Percentiles rank a stretch among this genome's conserved stretches.
Evolutionary conservation across 2,888 invertebrate species (phyloP).

Genomic region (Tachina grossa): DNA sequence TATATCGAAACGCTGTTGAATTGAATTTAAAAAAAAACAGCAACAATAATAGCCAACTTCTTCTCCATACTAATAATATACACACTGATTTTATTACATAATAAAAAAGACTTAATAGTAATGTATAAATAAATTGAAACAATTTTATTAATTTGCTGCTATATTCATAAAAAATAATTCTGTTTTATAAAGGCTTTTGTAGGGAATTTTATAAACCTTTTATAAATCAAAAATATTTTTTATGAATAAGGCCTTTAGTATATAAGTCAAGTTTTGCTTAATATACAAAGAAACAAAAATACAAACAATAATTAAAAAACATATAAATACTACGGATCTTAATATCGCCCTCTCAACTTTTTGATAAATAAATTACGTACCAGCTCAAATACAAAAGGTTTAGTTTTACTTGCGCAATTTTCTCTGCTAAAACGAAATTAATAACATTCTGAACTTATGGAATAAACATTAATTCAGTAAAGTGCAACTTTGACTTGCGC

Average conservation of each 20-base stretch:
- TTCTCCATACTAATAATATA: background rate
- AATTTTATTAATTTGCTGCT: constrained; percentile 23
- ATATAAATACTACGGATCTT: background rate
- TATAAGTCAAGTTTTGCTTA: constrained; percentile 22
- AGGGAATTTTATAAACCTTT: no score
- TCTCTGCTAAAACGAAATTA: background rate
- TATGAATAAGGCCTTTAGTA: constrained; percentile 2
- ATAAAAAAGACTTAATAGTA: background rate
- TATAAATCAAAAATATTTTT: no score
- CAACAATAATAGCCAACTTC: constrained; percentile 5
- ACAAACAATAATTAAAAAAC: constrained; percentile 3
- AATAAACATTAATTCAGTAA: no score
- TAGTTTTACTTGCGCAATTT: background rate
- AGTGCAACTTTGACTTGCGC: no score
- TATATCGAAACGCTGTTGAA: constrained; percentile 22
- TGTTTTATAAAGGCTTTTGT: no score
- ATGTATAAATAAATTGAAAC: constrained; percentile 26
- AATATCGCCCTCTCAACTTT: background rate
- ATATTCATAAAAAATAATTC: no score
- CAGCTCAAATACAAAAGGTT: background rate
- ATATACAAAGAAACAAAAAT: constrained; percentile 22
- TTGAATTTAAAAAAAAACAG: background rate
- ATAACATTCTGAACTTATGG: no score
- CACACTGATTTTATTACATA: constrained; percentile 13
- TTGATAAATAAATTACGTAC: constrained; percentile 45